Conservation (phyloP, 2,113 vertebrate genomes). For the Oryzias melastigma region DNA sequence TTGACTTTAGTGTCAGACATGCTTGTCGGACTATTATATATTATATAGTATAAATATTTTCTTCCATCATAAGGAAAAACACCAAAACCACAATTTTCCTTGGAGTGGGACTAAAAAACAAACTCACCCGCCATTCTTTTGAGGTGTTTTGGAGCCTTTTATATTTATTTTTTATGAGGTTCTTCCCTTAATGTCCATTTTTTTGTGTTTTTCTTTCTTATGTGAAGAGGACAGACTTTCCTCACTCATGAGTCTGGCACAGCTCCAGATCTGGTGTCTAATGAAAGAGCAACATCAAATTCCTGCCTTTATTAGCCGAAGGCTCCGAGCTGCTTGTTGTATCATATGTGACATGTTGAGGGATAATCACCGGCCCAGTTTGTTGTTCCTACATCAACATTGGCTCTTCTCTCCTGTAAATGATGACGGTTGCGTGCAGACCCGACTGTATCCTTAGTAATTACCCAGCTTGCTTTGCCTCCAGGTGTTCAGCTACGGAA, state of each 20-base stretch:
- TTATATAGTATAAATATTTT: too few relatives aligned
- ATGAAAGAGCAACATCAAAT: constrained; percentile 66
- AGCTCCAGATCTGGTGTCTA: constrained; percentile 40
- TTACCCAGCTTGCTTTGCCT: constrained; percentile 65
- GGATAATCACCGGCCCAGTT: constrained; percentile 32
- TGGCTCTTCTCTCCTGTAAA: constrained; percentile 52
- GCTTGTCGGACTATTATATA: too few relatives aligned
- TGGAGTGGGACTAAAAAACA: too few relatives aligned
- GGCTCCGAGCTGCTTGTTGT: constrained; percentile 48
- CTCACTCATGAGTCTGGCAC: constrained; percentile 44
- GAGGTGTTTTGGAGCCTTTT: too few relatives aligned
- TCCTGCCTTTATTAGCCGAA: constrained; percentile 66
- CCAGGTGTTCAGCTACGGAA: constrained; percentile 70
- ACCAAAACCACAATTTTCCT: too few relatives aligned
- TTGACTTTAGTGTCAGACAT: too few relatives aligned
- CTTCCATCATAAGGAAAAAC: too few relatives aligned
- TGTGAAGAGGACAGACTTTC: constrained; percentile 43
- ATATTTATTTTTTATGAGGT: too few relatives aligned
- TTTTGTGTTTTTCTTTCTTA: constrained; percentile 34
- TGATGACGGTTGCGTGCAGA: constrained; percentile 75
- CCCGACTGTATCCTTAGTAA: constrained; percentile 62
- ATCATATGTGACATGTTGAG: constrained; percentile 55
- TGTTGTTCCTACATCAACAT: constrained; percentile 50
- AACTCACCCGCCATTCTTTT: too few relatives aligned
- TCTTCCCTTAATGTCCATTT: too few relatives aligned